Conservation (phyloP, 2,113 vertebrate genomes). For the Muscicapa adusta region DNA sequence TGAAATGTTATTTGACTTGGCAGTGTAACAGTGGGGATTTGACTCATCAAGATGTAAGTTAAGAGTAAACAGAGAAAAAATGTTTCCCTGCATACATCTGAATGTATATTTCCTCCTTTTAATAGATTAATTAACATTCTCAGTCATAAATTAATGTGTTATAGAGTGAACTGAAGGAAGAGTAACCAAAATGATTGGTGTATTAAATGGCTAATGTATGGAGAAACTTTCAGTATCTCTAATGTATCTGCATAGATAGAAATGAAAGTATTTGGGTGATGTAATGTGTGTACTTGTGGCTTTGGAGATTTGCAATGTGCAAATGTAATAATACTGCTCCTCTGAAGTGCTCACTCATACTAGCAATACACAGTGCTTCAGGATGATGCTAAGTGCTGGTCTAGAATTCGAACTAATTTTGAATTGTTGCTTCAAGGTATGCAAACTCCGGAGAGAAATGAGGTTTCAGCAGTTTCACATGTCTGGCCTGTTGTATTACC, state of each 20-base stretch:
- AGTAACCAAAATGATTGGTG: neutral
- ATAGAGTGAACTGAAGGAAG: neutral
- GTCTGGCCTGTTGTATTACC: neutral
- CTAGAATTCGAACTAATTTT: neutral
- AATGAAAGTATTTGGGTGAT: neutral
- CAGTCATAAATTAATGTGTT: neutral
- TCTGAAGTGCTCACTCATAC: neutral
- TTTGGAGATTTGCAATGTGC: neutral
- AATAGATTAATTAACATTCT: neutral
- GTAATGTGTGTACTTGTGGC: neutral
- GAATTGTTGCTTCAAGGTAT: neutral
- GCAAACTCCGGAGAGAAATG: neutral
- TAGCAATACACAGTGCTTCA: neutral
- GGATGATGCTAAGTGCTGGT: rapidly evolving
- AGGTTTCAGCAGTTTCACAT: neutral
- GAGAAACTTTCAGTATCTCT: neutral
- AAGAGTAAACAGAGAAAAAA: conserved; percentile 4
- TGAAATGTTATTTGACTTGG: conserved; percentile 19
- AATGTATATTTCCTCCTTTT: neutral
- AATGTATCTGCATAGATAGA: neutral
- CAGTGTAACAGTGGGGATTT: neutral
- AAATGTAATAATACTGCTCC: neutral
- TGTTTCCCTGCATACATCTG: neutral
- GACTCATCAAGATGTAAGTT: conserved; percentile 46
- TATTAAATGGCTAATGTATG: neutral